Evolutionary conservation across 2,797 vertebrate species (phyloP), one percentile per base, ranked within the genome.

Genomic region (Picus viridis): DNA sequence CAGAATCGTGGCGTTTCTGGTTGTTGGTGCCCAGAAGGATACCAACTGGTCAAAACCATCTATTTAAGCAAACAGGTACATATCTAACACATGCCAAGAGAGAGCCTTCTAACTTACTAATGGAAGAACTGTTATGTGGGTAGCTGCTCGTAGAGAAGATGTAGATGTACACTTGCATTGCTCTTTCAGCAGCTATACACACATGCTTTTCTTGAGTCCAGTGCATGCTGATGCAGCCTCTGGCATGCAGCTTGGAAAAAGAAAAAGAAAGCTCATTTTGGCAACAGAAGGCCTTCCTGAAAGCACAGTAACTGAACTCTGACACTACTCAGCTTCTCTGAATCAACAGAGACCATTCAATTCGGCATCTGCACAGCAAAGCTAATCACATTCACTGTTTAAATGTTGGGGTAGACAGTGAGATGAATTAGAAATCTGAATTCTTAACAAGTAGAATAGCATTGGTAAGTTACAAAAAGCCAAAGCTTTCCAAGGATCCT

Each of bases 291-390:
- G 89, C 79, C 80, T 92, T 94, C 79, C 82, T 94, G 91, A 95
- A 92, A 96, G 88, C 93, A 86, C 2, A 95, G 88, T 87, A 90
- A 89, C 90, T 95, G 94, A 96, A 96, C 94, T 88, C 82, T 95
- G 93, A 95, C 94, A 94, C 72, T 64, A 57, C 93, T 92, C 83
- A 91, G 91, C 89, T 85, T 89, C 88, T 92, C 92, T 95, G 92
- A 94, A 94, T 93, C 86, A 94, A 96, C 89, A 95, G 72, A 90
- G 67, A 64, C 89, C 90, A 94, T 96, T 94, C 92, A 96, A 75
- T 65, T 82, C 0, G 7, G 90, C 88, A 96, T 91, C 78, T 87
- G 89, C 71, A 83, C 72, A 82, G 91, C 75, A 93, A 88, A 94
- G 67, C 91, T 95, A 93, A 96, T 91, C 80, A 84, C 82, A 92